Evolutionary conservation across 2,797 vertebrate species (phyloP).

Genomic region (Sciurus vulgaris): DNA sequence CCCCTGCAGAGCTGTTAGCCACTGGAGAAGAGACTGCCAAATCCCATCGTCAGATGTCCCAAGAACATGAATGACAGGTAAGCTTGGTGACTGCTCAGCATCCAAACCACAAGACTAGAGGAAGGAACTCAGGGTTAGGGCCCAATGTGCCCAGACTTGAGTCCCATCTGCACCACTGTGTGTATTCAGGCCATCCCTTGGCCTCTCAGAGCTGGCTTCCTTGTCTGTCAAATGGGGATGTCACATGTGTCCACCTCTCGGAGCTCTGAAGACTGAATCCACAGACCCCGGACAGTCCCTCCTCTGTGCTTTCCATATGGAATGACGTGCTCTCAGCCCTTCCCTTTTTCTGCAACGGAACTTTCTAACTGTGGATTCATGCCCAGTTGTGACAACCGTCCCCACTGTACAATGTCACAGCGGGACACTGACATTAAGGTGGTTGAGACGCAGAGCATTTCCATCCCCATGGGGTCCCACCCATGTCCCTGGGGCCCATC

Average conservation of each 20-base stretch:
- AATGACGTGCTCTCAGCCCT: conserved; percentile 3
- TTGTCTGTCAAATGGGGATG: background rate
- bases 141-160: background rate
- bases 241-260: background rate
- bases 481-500: background rate
- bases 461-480: background rate
- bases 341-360: background rate
- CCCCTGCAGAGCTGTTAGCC: background rate
- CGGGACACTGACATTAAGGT: background rate
- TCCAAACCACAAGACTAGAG: background rate
- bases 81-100: background rate
- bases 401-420: too few relatives aligned
- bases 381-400: background rate
- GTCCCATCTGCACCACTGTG: background rate
- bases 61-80: background rate
- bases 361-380: background rate
- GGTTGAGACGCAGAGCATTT: background rate
- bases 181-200: background rate
- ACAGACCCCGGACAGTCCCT: background rate
- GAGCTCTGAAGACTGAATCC: background rate
- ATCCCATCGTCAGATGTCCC: background rate
- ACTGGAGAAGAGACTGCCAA: background rate
- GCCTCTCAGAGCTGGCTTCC: background rate
- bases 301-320: background rate
- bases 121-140: background rate